Evolutionary conservation across 2,113 vertebrate species (phyloP), one percentile per base, ranked within the genome.

Genomic region (Melanerpes aurifrons): DNA sequence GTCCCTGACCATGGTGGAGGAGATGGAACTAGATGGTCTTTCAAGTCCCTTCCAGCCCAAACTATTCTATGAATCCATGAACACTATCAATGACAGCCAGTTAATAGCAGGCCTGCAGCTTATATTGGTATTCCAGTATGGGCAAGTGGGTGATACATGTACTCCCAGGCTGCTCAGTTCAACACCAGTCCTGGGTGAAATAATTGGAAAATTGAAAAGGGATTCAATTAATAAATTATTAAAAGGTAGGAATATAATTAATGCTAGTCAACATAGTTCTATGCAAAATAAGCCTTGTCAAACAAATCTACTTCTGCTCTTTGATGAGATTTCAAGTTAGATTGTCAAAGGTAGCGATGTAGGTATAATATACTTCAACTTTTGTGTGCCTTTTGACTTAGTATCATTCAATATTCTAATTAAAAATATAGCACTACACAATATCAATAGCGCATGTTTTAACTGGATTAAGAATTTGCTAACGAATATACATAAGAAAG

Each of bases 191-290:
- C 72, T 26, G 0, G 48, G 26, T 77, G 80, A 92, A 94, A 93
- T 92, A 83, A 95, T 87, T 53, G 15, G 50, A 93, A 96, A 86
- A 70, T 64, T 83, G 75, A 85, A 76, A 89, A 80, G 57, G 67
- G 15, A 93, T 89, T 91, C 58, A 96, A 94, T 96, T 95, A 96
- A 94, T 96, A 86, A 95, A 95, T 96, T 92, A 96, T 95, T 96
- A 95, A 96, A 86, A 53, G 29, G 29, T 61, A 83, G 32, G 79
- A 95, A 94, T 94, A 89, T 94, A 92, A 96, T 94, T 96, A 96
- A 93, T 83, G 66, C 62, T 92, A 86, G 93, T 92, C 96, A 95
- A 95, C 89, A 96, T 6, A 82, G 85, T 74, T 91, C 89, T 91
- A 32, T 86, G 82, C 57, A 93, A 96, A 96, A 95, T 96, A 96